Conservation (phyloP, 2,888 invertebrate species). For the Beris morrisii region DNA sequence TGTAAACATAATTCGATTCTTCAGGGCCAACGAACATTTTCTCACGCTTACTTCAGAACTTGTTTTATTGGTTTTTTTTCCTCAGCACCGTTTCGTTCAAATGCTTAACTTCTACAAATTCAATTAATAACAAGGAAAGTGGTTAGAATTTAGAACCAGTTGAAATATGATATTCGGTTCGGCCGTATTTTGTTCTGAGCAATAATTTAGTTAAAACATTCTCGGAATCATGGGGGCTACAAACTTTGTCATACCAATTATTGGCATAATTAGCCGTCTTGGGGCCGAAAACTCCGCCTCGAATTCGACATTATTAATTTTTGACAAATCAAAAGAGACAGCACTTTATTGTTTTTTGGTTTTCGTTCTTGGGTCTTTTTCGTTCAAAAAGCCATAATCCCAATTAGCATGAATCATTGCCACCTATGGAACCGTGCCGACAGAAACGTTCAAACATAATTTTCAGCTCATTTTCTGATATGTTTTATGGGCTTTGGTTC, state of each 20-base stretch:
- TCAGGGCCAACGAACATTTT: too few relatives aligned
- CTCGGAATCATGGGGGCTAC: slow-evolving; percentile 29
- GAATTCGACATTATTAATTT: slow-evolving; percentile 9
- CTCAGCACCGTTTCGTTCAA: too few relatives aligned
- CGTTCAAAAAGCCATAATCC: slow-evolving; percentile 28
- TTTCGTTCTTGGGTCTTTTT: slow-evolving; percentile 11
- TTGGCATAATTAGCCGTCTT: slow-evolving; percentile 30
- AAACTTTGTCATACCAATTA: slow-evolving; percentile 32
- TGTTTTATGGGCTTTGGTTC: slow-evolving; percentile 45
- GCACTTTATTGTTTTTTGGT: neutral
- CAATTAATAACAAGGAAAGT: too few relatives aligned
- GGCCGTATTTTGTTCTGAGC: neutral
- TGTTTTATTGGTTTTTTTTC: too few relatives aligned
- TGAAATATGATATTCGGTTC: slow-evolving; percentile 22
- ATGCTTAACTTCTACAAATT: too few relatives aligned
- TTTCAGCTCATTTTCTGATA: slow-evolving; percentile 40
- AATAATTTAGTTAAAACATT: neutral
- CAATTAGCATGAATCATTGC: slow-evolving; percentile 33
- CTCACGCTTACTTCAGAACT: too few relatives aligned
- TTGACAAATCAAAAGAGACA: slow-evolving; percentile 27
- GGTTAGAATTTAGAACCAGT: slow-evolving; percentile 11
- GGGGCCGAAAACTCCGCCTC: slow-evolving; percentile 27
- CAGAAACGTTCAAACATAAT: slow-evolving; percentile 23
- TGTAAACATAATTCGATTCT: too few relatives aligned
- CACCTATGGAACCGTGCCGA: slow-evolving; percentile 27